Conservation (phyloP, 2,113 vertebrate genomes). For the Microcebus griseorufus region DNA sequence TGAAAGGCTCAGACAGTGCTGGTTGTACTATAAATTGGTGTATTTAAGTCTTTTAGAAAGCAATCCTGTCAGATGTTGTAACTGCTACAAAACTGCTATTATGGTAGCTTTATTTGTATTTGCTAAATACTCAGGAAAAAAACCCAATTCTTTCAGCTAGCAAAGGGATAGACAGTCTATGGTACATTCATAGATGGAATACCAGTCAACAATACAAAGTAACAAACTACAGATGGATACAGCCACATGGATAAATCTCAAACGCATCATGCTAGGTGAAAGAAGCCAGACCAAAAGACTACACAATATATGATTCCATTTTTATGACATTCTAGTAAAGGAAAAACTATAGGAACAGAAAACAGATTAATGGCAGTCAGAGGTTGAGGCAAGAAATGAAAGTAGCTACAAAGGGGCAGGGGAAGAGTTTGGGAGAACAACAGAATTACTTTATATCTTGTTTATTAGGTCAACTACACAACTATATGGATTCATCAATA, state of each 20-base stretch:
- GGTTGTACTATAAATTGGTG: not conserved
- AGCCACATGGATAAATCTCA: not conserved
- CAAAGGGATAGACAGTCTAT: not conserved
- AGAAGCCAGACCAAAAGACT: not conserved
- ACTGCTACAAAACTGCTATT: not conserved
- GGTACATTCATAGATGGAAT: not conserved
- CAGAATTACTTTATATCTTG: not conserved
- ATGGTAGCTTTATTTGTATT: not conserved
- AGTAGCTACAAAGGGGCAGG: not conserved
- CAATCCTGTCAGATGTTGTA: not conserved
- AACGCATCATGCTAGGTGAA: not conserved
- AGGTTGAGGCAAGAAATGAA: not conserved
- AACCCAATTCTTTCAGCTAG: not conserved
- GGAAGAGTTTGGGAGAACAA: not conserved
- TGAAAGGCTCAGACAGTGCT: not conserved
- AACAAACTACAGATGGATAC: not conserved
- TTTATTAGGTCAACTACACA: not conserved
- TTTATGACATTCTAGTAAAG: not conserved
- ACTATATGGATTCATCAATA: not conserved
- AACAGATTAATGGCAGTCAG: not conserved
- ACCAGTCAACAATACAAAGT: not conserved
- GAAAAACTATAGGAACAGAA: not conserved
- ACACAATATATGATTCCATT: not conserved
- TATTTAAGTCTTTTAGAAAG: conserved; percentile 22
- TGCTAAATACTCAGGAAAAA: not conserved